Evolutionary conservation across 2,113 vertebrate species (phyloP), one percentile per base, ranked within the genome.

Genomic region (Planiliza haematocheilus): DNA sequence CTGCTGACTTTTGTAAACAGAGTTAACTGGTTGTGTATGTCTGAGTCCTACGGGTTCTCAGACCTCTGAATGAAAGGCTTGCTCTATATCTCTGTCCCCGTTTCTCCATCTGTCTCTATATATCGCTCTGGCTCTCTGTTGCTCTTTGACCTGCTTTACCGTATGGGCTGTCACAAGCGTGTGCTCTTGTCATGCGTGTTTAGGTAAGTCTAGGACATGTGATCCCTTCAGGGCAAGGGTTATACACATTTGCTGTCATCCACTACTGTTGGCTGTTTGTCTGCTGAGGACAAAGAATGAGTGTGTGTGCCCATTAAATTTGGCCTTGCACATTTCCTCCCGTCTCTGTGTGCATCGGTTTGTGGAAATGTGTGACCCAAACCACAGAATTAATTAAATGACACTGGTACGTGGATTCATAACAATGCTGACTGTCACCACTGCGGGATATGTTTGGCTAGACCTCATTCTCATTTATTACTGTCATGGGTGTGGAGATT

Each of bases 1-100:
- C 85, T 89, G 85, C 85, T 86, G 82, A 74, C 76, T 89, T 91
- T 85, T 88, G 87, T 92, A 89, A 91, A 89, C 86, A 88, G 34
- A 52, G 1, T 80, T 91, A 89, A 88, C 84, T 83, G 85, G 68
- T 75, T 88, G 82, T 86, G 76, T 79, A 79, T 86, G 88, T 91
- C 77, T 69, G 45, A 83, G 60, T 66, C 67, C 76, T 62, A 52
- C 36, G 3, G 75, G 18, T 81, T 74, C 79, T 77, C 74, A 77
- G 81, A 85, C 78, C 77, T 38, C 62, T 75, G 73, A 87, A 89
- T 84, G 75, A 88, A 87, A 83, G 81, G 8, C 62, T 42, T 49
- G 41, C 66, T 82, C 49, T 61, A 69, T 67, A 59, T 69, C 60
- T 17, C 43, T 39, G 58, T 51, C 65, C 64, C 67, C 24, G 24